Conservation (phyloP, 2,797 vertebrate species). For the Distichodus sexfasciatus region DNA sequence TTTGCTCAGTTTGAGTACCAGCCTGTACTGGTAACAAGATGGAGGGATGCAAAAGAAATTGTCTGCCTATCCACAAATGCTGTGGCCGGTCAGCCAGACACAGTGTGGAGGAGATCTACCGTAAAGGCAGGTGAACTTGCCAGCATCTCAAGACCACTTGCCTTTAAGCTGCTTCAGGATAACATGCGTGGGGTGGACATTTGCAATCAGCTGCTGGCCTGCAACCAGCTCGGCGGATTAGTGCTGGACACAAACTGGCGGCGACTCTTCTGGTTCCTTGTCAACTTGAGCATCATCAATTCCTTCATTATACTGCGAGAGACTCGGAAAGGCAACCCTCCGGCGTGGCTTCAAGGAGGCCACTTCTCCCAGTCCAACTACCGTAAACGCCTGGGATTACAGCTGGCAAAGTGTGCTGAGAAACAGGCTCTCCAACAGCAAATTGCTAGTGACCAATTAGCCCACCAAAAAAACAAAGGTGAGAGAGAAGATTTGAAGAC, state of each 20-base stretch:
- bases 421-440: slow-evolving; percentile 48
- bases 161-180: slow-evolving; percentile 76
- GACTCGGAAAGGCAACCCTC: slow-evolving; percentile 71
- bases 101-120: slow-evolving; percentile 74
- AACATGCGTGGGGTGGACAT: slow-evolving; percentile 81
- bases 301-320: slow-evolving; percentile 77
- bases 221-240: slow-evolving; percentile 73
- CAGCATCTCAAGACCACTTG: slow-evolving; percentile 67
- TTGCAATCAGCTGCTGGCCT: slow-evolving; percentile 78
- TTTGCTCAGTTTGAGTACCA: slow-evolving; percentile 67
- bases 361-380: slow-evolving; percentile 75
- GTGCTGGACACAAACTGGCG: slow-evolving; percentile 71
- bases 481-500: slow-evolving; percentile 1
- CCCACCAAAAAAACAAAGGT: slow-evolving; percentile 24
- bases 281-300: slow-evolving; percentile 77
- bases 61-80: slow-evolving; percentile 76
- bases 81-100: slow-evolving; percentile 56
- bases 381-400: slow-evolving; percentile 71
- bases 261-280: slow-evolving; percentile 74
- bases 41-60: slow-evolving; percentile 77
- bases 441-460: slow-evolving; percentile 18
- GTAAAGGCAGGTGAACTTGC: slow-evolving; percentile 61
- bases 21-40: slow-evolving; percentile 71
- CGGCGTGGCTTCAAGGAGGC: slow-evolving; percentile 69
- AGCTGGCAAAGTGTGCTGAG: slow-evolving; percentile 68